phyloP scores from a whole-genome alignment of 1,140 invertebrate species.

The Sogatella furcifera region DNA sequence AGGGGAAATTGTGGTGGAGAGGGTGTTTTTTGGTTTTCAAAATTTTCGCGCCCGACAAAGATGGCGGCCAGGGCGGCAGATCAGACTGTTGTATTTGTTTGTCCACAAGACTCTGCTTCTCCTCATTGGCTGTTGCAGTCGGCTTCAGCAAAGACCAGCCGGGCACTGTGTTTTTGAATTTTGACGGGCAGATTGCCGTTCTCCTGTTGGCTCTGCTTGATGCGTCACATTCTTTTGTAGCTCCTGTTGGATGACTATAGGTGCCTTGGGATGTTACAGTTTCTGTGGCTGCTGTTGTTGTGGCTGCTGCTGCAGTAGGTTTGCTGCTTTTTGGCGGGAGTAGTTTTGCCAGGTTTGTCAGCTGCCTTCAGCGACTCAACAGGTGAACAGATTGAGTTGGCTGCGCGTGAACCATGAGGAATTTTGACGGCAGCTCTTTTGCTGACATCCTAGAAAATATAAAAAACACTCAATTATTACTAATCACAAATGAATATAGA shows the following conservation, averaged over 20 bases:
- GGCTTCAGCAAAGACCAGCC: constrained; percentile 1
- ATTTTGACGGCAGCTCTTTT: constrained; percentile 51
- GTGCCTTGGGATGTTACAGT: neutral
- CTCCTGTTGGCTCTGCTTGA: neutral
- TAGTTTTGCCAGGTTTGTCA: constrained; percentile 13
- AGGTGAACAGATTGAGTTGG: constrained; percentile 52
- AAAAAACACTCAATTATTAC: too few species aligned
- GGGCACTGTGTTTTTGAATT: constrained; percentile 17
- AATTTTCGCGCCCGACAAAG: neutral
- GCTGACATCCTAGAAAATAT: constrained; percentile 41
- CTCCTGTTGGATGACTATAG: too few species aligned
- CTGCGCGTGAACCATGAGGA: constrained; percentile 67
- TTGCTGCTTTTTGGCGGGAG: constrained; percentile 9
- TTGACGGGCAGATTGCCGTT: constrained; percentile 8
- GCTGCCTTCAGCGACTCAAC: constrained; percentile 13
- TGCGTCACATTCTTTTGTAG: too few species aligned
- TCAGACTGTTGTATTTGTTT: neutral
- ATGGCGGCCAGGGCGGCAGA: constrained; percentile 1
- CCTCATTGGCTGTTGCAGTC: constrained; percentile 8
- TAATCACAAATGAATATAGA: too few species aligned
- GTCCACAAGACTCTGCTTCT: constrained; percentile 16
- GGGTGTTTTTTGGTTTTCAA: constrained; percentile 19
- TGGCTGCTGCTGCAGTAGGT: neutral
- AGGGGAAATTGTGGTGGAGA: constrained; percentile 21
- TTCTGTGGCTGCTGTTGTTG: neutral